Conservation (phyloP, 2,113 vertebrate species). For the Globicephala melas region DNA sequence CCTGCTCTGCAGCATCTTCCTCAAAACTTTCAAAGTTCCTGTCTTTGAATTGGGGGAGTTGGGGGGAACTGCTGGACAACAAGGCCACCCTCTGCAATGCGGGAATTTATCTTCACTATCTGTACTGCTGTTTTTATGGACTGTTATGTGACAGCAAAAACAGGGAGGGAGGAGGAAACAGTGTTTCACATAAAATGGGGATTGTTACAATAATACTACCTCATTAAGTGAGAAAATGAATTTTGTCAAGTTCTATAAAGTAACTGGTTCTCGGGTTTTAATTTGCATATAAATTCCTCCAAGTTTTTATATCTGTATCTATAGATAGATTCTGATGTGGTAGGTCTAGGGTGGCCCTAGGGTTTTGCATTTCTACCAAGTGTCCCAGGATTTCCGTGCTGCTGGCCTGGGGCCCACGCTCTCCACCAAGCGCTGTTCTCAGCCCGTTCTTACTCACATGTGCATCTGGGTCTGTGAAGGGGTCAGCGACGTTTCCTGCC, state of each 20-base stretch:
- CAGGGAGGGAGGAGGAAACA: slow-evolving; percentile 15
- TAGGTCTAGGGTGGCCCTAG: background rate
- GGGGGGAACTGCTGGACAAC: background rate
- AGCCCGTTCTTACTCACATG: background rate
- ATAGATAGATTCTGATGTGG: background rate
- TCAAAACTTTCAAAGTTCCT: too few relatives aligned
- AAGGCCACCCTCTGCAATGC: background rate
- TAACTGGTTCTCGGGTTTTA: slow-evolving; percentile 18
- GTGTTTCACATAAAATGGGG: background rate
- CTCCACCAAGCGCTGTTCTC: rapidly evolving
- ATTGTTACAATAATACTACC: background rate
- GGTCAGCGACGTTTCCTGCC: background rate
- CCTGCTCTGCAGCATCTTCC: too few relatives aligned
- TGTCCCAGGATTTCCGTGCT: rapidly evolving
- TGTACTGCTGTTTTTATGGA: background rate
- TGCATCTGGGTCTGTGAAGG: too few relatives aligned
- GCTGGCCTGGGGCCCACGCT: too few relatives aligned
- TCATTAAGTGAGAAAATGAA: slow-evolving; percentile 60
- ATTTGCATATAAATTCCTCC: slow-evolving; percentile 39
- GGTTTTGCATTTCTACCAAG: background rate
- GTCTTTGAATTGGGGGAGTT: too few relatives aligned
- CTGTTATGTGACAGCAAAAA: background rate
- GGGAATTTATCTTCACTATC: background rate
- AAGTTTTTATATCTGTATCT: background rate
- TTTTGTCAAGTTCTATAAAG: slow-evolving; percentile 44